A percentile compares a stretch with the other conserved stretches of the same genome.
phyloP scores from a whole-genome alignment of 2,113 vertebrate genomes.

The Peromyscus californicus region DNA sequence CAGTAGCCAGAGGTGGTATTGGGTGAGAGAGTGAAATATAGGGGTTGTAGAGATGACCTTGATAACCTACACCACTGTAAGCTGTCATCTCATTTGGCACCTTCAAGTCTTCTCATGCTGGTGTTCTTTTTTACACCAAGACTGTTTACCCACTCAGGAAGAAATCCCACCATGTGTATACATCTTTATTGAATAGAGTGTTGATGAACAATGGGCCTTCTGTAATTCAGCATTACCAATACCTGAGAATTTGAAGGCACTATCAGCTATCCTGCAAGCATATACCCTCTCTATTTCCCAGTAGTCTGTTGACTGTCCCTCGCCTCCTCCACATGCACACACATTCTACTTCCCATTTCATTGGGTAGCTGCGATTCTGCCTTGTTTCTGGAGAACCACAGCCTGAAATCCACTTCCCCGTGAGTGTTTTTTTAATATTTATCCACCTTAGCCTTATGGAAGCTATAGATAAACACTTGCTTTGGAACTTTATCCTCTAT shows the following conservation, averaged over 20 bases:
- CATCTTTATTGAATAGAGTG: neutral
- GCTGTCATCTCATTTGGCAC: neutral
- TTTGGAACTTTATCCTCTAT: slow-evolving; percentile 55
- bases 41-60: neutral
- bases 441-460: slow-evolving; percentile 51
- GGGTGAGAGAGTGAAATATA: neutral
- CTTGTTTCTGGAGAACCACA: neutral
- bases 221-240: neutral
- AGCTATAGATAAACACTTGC: slow-evolving; percentile 49
- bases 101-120: neutral
- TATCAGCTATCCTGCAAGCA: neutral
- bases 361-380: neutral
- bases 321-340: neutral
- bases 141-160: neutral
- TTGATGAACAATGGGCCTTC: neutral
- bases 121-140: neutral
- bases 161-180: neutral
- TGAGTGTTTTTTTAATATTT: neutral
- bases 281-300: neutral
- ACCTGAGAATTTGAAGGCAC: neutral
- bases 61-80: neutral
- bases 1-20: neutral
- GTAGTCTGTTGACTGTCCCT: neutral
- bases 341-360: neutral
- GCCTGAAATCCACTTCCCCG: slow-evolving; percentile 15